Conservation (phyloP, 2,888 invertebrate species). For the Mesorhabditis spiculigera region DNA sequence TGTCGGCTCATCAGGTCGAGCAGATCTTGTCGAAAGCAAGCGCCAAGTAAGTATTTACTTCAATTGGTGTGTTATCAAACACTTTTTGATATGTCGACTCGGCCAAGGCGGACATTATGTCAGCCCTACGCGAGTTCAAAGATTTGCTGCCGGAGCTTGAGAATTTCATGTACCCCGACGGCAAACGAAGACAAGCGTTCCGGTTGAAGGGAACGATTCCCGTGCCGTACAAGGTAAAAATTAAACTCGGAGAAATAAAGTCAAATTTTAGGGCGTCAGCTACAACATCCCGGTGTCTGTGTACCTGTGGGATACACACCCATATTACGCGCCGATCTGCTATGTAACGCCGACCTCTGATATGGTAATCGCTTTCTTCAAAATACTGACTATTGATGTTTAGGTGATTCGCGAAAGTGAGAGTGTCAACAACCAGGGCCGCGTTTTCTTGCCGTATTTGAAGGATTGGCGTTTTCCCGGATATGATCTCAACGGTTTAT, state of each 20-base stretch:
- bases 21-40: slow-evolving; percentile 19
- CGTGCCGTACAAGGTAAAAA: slow-evolving; percentile 61
- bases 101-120: slow-evolving; percentile 47
- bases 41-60: slow-evolving; percentile 16
- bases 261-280: slow-evolving; percentile 66
- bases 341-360: slow-evolving; percentile 85
- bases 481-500: slow-evolving; percentile 81
- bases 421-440: slow-evolving; percentile 68
- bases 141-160: slow-evolving; percentile 42
- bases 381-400: neutral
- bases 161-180: slow-evolving; percentile 57
- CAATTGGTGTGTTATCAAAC: neutral
- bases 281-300: slow-evolving; percentile 96
- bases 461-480: slow-evolving; percentile 79
- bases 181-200: slow-evolving; percentile 59
- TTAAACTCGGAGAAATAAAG: neutral
- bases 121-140: slow-evolving; percentile 43
- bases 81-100: slow-evolving; percentile 35
- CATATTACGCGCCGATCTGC: slow-evolving; percentile 85
- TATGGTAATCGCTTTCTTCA: slow-evolving; percentile 71
- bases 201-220: slow-evolving; percentile 63
- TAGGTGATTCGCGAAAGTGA: slow-evolving; percentile 25
- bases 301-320: slow-evolving; percentile 95
- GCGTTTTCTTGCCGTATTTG: slow-evolving; percentile 90
- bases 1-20: slow-evolving; percentile 16